Base-by-base conservation (phyloP, 2,888 invertebrate species). In the Minunthozetes semirufus region DNA sequence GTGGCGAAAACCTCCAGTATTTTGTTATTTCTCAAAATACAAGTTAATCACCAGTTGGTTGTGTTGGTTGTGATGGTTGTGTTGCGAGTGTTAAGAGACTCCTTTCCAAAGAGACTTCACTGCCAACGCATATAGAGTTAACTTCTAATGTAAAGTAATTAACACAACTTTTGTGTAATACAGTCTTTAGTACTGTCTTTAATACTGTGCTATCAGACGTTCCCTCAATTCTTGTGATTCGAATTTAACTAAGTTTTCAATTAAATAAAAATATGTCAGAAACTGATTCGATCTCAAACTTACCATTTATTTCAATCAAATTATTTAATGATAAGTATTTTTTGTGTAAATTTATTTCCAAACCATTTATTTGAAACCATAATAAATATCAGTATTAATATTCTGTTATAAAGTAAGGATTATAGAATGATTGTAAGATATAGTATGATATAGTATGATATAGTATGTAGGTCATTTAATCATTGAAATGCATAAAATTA, bases 1-100 rank as follows among this genome's bases (percentile, higher is more conserved):
- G 33, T 42, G 38, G 42, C 33, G 66, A 33, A 66, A 66, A 66
- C 66, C 66, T 63, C 63, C 66, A 33, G 33, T 66, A 66, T 66
- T 66, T 66, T 66, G 38, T 42, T 42, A 66, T 66, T 66, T 66
- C 19, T 66, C n/a, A 66, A 59, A 66, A 66, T 66, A 66, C 66
- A 66, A 66, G 66, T 66, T 66, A 66, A 66, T 66, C 66, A 38
- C 15, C 66, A 66, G 11, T 29, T 29, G 33, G 33, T 33, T 33
- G 33, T 33, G 33, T 33, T 33, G n/a, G n/a, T n/a, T n/a, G n/a
- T n/a, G n/a, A n/a, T n/a, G n/a, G n/a, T n/a, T n/a, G n/a, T n/a
- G n/a, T n/a, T n/a, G n/a, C 22, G 13, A 22, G 19, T 25, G 56
- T 56, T 56, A 59, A 27, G 27, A 59, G 59, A 59, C 22, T 59